Evolutionary conservation across 1,140 invertebrate genomes (phyloP), one percentile per base, ranked within the genome.

Genomic region (Drosophila santomea): DNA sequence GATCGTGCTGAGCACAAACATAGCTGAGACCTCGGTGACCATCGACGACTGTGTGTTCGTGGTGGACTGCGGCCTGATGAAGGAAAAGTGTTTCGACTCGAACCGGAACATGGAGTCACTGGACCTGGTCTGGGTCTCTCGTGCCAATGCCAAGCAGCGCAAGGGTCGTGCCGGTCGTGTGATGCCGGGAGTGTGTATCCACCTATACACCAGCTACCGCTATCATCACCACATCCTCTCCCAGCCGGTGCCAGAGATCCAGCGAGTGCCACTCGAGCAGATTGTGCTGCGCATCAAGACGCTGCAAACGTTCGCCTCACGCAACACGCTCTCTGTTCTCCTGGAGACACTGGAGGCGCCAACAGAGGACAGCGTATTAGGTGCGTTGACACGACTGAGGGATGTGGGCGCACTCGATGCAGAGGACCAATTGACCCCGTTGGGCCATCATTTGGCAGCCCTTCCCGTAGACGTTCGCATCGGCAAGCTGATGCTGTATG

Each of bases 41-140:
- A 98, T 99, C 73, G 96, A 98, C 91, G 97, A 98, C 92, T 97
- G 98, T 79, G 96, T 98, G 1, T 98, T 96, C 92, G 97, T 99
- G 2, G 95, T 99, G 52, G 97, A 99, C 92, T 95, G 94, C 54
- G 98, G 98, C 3, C 95, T 96, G 89, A 97, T 97, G 94, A 98
- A 98, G 93, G 97, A 98, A 92, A 97, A 96, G 91, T 94, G 96
- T 67, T 98, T 97, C 92, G 96, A 97, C 92, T 95, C 96, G 0
- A 95, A 96, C 82, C 95, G 96, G 48, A 97, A 97, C 74, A 97
- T 97, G 96, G 96, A 97, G 86, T 96, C 96, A 44, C 91, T 97
- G 25, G 96, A 96, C 60, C 93, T 95, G 2, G 95, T 96, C 48
- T 97, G 96, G 96, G 95, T 96, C 12, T 97, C 96, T 0, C 93